A percentile compares a stretch with the other conserved stretches of the same genome.
phyloP scores from a whole-genome alignment of 2,888 invertebrate species.

The Orchesella flavescens region DNA sequence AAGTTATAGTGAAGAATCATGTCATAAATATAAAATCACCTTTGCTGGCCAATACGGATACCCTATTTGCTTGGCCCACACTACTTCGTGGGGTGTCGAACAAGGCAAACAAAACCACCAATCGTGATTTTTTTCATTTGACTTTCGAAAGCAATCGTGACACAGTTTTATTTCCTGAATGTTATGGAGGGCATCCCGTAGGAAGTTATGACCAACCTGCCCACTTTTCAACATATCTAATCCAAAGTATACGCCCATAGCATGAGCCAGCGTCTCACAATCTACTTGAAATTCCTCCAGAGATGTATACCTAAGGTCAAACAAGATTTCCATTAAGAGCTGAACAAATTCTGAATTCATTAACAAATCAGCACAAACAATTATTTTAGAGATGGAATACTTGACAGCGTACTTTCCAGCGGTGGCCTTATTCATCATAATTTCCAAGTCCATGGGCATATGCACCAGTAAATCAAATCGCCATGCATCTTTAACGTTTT shows the following conservation, averaged over 20 bases:
- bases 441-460: constrained; percentile 79
- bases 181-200: constrained; percentile 69
- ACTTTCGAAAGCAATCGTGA: constrained; percentile 85
- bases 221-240: constrained; percentile 74
- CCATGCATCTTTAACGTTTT: constrained; percentile 74
- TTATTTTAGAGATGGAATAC: too few relatives aligned
- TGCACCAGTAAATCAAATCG: constrained; percentile 75
- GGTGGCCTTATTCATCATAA: constrained; percentile 79
- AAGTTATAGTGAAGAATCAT: too few relatives aligned
- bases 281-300: constrained; percentile 82
- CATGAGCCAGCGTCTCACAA: constrained; percentile 83
- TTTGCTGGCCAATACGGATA: constrained; percentile 90
- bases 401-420: constrained; percentile 76
- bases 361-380: neutral
- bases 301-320: constrained; percentile 63
- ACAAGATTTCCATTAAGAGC: too few relatives aligned
- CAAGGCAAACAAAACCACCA: constrained; percentile 84
- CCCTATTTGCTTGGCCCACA: constrained; percentile 87
- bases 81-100: constrained; percentile 83
- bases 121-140: constrained; percentile 82
- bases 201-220: constrained; percentile 65
- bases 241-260: constrained; percentile 85
- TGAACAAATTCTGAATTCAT: neutral
- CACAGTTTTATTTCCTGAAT: constrained; percentile 82
- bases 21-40: constrained; percentile 75